Base-by-base conservation (phyloP, 2,113 vertebrate genomes). In the Eupsittula cactorum region DNA sequence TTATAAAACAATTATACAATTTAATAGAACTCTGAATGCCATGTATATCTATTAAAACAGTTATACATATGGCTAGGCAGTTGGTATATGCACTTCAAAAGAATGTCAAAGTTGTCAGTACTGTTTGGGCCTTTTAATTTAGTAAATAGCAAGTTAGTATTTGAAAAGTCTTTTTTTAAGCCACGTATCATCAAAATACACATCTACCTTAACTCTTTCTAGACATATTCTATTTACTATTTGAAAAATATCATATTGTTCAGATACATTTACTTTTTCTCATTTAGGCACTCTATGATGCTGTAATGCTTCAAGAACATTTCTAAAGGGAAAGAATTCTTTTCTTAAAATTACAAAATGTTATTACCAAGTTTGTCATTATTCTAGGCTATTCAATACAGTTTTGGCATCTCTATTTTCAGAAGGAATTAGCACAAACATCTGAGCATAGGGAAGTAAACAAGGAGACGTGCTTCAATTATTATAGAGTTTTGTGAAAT, bases 381-480 rank as follows among this genome's bases (percentile, higher is more conserved):
- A 71, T 46, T 60, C 28, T 20, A 49, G 35, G 33, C 14, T 41
- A 55, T 49, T 24, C 81, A 6, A 53, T 37, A 44, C 25, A 68
- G 59, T 24, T 28, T 57, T 17, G 9, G 2, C 13, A 44, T 41
- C 21, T 62, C 31, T 53, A 0, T 49, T 53, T 83, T 35, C 59
- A 75, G 13, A 50, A 10, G 10, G 16, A 71, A 55, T 59, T 44
- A 29, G 19, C 28, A 82, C 4, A 9, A 35, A 9, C 21, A 53
- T 23, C 27, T 49, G n/a, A n/a, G 25, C 1, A 14, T 4, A 3
- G 19, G 5, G 11, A n/a, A 24, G 1, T 3, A 14, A 31, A 79
- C 14, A 21, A 10, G 6, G 7, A 71, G 7, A 46, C 29, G 2
- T 17, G 1, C 3, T 86, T 10, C 39, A 79, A 7, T 39, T 55